Base-by-base conservation (phyloP, 2,888 invertebrate species). In the Sminthurides aquaticus region DNA sequence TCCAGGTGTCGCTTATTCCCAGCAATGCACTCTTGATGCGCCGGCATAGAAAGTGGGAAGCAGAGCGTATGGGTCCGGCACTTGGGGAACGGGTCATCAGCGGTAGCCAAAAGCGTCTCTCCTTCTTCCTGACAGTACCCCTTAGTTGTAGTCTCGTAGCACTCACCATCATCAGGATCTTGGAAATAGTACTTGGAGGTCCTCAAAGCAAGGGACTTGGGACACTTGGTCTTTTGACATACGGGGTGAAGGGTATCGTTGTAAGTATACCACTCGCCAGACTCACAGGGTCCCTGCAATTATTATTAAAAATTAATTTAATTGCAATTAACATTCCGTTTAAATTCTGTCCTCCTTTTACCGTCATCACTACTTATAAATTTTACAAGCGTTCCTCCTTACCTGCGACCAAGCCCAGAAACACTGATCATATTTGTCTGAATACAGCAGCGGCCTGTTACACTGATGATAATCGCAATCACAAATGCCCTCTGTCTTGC, bases 391-490 rank as follows among this genome's bases (percentile, higher is more conserved):
- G 11, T 20, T 57, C n/a, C n/a, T 49, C n/a, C 29, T 25, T 65
- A 72, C 74, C 69, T 67, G 67, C 27, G 74, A 69, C 72, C 72
- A 74, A 25, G 69, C 74, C 62, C 60, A 72, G 64, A 69, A 67
- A 60, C 74, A 74, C 48, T 68, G 63, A 43, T 70, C 62, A 29
- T 63, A 69, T 57, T 66, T 62, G 1, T 49, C 49, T 18, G 67
- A 67, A 54, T 72, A 74, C 48, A 72, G 57, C 24, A 72, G 49
- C 26, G 72, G 70, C 27, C 74, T 54, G 28, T 64, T 64, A 62
- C 74, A 74, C 24, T 70, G 65, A 56, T 70, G 70, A 57, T 71
- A 72, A 63, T 74, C 74, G 52, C 74, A 74, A 49, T 74, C 74
- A 64, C 74, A 74, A 48, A 60, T 58, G 28, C 73, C 73, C 52